Evolutionary conservation across 2,113 vertebrate genomes (phyloP), one percentile per base, ranked within the genome.

Genomic region (Sterna hirundo): DNA sequence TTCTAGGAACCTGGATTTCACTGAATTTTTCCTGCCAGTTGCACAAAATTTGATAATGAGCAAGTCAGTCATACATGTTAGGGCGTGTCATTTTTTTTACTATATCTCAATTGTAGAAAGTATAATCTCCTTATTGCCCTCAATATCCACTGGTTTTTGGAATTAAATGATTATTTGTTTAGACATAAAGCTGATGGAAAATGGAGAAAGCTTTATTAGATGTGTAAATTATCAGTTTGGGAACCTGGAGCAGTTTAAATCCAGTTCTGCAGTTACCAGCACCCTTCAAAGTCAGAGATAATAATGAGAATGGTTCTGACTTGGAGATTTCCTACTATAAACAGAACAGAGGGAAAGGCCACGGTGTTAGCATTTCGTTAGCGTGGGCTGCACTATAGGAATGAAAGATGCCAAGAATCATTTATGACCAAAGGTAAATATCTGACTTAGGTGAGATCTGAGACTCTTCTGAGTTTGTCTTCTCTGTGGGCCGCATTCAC

Each of bases 61-160:
- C 6, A 17, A 66, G 23, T 30, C 55, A 10, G 11, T 61, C 22
- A 9, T 29, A 26, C 1, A 13, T 46, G 19, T 9, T 15, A 30
- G 58, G 55, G 14, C 4, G 1, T 68, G n/a, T 0, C 2, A n/a
- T 84, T 69, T 86, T 80, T 25, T 80, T 80, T 86, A 11, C 17
- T 47, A 12, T 15, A 9, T 26, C 30, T 47, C 23, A 70, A 44
- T 11, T 74, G 23, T 30, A 58, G 15, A 27, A 89, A 70, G 20
- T 12, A 7, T 10, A 29, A 57, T 44, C 26, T 76, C 26, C 26
- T 52, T 83, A 17, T 81, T 93, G 36, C 23, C 7, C 26, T 21
- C 40, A 54, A 42, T 57, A 66, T 40, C 19, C 25, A 49, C 44
- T 0, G 0, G 0, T 11, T 61, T 84, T 40, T 13, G 13, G 5